Percentiles rank a stretch among this genome's conserved stretches.
phyloP scores from a whole-genome alignment of 1,140 invertebrate species.

The Euura lappo region DNA sequence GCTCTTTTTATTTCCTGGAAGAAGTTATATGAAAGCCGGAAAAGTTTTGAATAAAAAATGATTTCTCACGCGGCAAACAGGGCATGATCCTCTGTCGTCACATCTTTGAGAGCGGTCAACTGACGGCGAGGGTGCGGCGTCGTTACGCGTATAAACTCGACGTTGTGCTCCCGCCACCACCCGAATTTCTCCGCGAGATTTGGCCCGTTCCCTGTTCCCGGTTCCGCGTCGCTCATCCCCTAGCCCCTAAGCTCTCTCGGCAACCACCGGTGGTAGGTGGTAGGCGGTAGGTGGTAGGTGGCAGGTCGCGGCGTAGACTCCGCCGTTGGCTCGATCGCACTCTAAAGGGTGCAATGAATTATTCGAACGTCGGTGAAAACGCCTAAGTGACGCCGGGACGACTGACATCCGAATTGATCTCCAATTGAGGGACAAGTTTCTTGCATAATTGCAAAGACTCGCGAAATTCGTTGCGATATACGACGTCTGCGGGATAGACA shows the following conservation, averaged over 20 bases:
- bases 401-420: constrained; percentile 57
- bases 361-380: constrained; percentile 53
- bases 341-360: constrained; percentile 52
- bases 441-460: constrained; percentile 48
- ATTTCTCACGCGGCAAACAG: constrained; percentile 27
- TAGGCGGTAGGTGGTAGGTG: neutral
- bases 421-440: constrained; percentile 45
- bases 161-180: neutral
- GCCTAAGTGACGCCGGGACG: constrained; percentile 56
- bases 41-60: constrained; percentile 49
- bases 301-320: neutral
- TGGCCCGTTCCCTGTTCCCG: neutral
- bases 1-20: neutral
- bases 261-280: neutral
- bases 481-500: too few species aligned
- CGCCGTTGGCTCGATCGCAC: constrained; percentile 14
- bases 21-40: constrained; percentile 43
- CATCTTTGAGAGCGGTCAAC: constrained; percentile 43
- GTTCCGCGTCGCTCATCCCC: neutral
- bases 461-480: too few species aligned
- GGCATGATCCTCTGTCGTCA: constrained; percentile 35
- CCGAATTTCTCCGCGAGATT: too few species aligned
- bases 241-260: constrained; percentile 7
- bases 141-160: neutral
- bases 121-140: constrained; percentile 5